Evolutionary conservation across 2,797 vertebrate genomes (phyloP), one percentile per base, ranked within the genome.

Genomic region (Tinamus major): DNA sequence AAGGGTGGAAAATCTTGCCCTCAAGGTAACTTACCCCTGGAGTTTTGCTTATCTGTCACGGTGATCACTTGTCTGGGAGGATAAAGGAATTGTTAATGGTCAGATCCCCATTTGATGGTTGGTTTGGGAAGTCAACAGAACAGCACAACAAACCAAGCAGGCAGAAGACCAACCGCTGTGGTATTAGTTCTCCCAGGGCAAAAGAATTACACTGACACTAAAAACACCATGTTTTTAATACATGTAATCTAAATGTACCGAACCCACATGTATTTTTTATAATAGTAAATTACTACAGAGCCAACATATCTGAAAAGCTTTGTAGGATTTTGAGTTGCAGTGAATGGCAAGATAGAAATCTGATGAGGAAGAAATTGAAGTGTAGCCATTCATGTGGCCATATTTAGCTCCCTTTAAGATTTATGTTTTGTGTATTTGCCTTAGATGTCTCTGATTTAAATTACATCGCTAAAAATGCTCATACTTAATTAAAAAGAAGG

Each of bases 1-100:
- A 91, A 93, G 59, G 17, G 58, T 85, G 76, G 89, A 89, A 96
- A 97, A 96, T 94, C 89, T 89, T 96, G 79, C 93, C 94, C 94
- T 95, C 75, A 94, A 94, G 92, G 87, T 88, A 96, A 83, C 65
- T 68, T 92, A 29, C 82, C 76, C 87, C 93, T 83, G 94, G 87
- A 94, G 93, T 70, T 95, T 82, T 93, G 61, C 87, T 44, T 87
- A 56, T 95, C 93, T 86, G 70, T 93, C 84, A 93, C 13, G 70
- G 77, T 77, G 85, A 90, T 88, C 1, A 1, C 82, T 89, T 85
- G 37, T 79, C 41, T 80, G 77, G 62, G 55, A 71, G 90, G 89
- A 93, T 41, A 95, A 95, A 91, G 83, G 77, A 31, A 64, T 90
- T 92, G 72, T 91, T 90, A 95, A 91, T 56, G 78, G 87, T 74